phyloP scores from a whole-genome alignment of 92 coral and sea anemone species.

The Zoanthus gigantus region DNA sequence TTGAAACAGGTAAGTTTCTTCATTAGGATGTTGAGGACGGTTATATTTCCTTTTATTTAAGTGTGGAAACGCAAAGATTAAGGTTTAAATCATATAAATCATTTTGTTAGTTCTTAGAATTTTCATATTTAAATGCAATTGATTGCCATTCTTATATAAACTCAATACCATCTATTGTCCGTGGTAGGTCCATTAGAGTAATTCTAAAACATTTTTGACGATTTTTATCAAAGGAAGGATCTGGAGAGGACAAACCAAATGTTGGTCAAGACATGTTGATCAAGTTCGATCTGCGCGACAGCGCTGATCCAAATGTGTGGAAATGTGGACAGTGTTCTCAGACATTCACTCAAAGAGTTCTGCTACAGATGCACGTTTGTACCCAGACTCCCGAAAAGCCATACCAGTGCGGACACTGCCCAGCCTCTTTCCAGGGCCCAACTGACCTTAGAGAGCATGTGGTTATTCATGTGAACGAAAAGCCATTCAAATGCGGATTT shows the following conservation, averaged over 20 bases:
- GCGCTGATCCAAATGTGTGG: slow-evolving; percentile 85
- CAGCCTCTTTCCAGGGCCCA: slow-evolving; percentile 91
- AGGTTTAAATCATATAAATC: too few relatives aligned
- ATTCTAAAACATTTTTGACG: background rate
- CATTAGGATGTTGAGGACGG: too few relatives aligned
- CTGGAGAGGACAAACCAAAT: slow-evolving; percentile 53
- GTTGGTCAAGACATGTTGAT: slow-evolving; percentile 39
- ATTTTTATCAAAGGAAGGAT: slow-evolving; percentile 43
- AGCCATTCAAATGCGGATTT: slow-evolving; percentile 98
- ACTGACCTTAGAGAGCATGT: slow-evolving; percentile 95
- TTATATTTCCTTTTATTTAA: too few relatives aligned
- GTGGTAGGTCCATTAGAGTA: too few relatives aligned
- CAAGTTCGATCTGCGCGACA: slow-evolving; percentile 64
- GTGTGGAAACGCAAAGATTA: too few relatives aligned
- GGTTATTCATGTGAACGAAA: slow-evolving; percentile 95
- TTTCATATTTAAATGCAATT: too few relatives aligned
- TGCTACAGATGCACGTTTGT: slow-evolving; percentile 98
- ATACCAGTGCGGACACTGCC: slow-evolving; percentile 97
- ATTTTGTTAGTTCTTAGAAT: too few relatives aligned
- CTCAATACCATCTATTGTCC: too few relatives aligned
- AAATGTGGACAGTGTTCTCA: slow-evolving; percentile 95
- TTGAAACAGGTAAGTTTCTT: too few relatives aligned
- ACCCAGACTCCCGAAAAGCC: slow-evolving; percentile 90
- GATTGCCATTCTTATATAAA: too few relatives aligned
- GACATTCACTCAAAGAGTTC: slow-evolving; percentile 93